Base-by-base conservation (phyloP, 2,888 invertebrate genomes). In the Salticus scenicus region DNA sequence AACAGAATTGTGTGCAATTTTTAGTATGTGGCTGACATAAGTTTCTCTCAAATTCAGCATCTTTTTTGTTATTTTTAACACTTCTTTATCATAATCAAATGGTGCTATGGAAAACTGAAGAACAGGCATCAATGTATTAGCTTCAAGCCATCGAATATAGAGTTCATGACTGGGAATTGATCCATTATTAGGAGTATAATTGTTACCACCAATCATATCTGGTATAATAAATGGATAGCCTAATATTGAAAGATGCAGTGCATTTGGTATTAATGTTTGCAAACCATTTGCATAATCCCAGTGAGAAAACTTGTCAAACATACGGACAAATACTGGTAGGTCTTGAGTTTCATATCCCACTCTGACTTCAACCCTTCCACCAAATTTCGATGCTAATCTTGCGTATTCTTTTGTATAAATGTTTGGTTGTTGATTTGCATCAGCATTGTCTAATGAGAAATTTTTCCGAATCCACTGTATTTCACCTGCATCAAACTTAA, bases 401-500 rank as follows among this genome's bases (percentile, higher is more conserved):
- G 88, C 89, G 71, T 90, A 90, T 24, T 42, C 85, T 12, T 87
- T 84, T n/a, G 89, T 88, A 74, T 87, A 91, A 27, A 88, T 81
- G 66, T 90, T 90, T 1, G 91, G 90, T 47, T 89, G 87, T 8
- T 87, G 41, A 12, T 87, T 85, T 20, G 78, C 71, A 20, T 82
- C 78, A 17, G 89, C 89, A 63, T 88, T 82, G 8, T 75, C 51
- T 1, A 90, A 71, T 4, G 81, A 74, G 31, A 79, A 87, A 10
- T 88, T 92, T 90, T 93, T 93, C 41, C 94, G 94, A 63, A 94
- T 91, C 93, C 94, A 95, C 88, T 94, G 93, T 0, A 93, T 92
- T 91, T 96, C 96, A 30, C 96, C 96, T 64, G 96, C 96, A 89
- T 96, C 96, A 89, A 96, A 96, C 91, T 96, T 96, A 88, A 95